Conservation (phyloP, 2,113 vertebrate species). For the Cyanocitta stelleri region DNA sequence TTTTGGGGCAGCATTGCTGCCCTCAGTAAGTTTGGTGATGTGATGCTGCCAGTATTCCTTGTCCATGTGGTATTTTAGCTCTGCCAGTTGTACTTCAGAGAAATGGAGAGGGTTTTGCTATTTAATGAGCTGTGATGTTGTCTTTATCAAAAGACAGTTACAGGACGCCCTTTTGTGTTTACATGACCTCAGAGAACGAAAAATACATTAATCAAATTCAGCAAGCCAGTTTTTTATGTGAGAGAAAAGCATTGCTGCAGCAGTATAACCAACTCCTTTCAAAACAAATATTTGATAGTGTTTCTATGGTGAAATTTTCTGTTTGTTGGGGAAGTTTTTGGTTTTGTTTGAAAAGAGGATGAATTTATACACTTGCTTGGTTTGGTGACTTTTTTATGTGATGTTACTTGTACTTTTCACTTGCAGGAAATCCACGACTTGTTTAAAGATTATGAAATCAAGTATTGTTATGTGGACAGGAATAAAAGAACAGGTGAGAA, state of each 20-base stretch:
- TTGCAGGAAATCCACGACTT: slow-evolving; percentile 92
- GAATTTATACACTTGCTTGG: not conserved
- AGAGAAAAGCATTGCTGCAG: not conserved
- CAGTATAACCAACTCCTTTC: not conserved
- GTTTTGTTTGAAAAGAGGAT: not conserved
- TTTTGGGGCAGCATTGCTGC: not conserved
- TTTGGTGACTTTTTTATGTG: not conserved
- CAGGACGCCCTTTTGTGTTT: not conserved
- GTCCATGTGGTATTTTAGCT: not conserved
- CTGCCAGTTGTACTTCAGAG: not conserved
- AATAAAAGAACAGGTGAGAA: slow-evolving; percentile 96
- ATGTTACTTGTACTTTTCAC: not conserved
- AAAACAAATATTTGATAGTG: not conserved
- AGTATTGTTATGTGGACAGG: slow-evolving; percentile 97
- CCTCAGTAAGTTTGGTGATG: not conserved
- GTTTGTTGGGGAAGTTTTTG: not conserved
- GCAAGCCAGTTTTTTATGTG: not conserved
- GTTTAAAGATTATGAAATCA: slow-evolving; percentile 92
- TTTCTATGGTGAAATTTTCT: slow-evolving; percentile 10
- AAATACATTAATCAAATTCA: not conserved
- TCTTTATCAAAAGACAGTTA: not conserved
- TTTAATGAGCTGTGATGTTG: not conserved
- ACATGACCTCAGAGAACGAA: not conserved
- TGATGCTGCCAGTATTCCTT: not conserved
- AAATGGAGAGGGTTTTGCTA: not conserved